Conservation (phyloP, 1,140 invertebrate genomes). For the Aphaenogaster rudis region DNA sequence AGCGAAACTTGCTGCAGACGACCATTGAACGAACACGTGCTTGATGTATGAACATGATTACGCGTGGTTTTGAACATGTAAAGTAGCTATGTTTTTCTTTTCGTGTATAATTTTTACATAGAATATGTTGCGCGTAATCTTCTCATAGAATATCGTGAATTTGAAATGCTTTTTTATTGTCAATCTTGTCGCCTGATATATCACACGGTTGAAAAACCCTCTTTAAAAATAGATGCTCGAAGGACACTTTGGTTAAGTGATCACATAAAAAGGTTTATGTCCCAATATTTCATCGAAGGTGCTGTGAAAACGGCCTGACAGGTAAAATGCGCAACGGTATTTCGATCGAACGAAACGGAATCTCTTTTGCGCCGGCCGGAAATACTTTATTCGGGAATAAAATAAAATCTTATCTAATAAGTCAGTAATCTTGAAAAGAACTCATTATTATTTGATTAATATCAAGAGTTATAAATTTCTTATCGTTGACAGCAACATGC, state of each 20-base stretch:
- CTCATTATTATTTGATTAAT: background rate
- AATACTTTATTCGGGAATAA: slow-evolving; percentile 44
- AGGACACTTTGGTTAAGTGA: slow-evolving; percentile 48
- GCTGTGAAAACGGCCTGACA: slow-evolving; percentile 42
- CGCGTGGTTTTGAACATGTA: background rate
- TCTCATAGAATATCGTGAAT: background rate
- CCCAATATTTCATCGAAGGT: slow-evolving; percentile 55
- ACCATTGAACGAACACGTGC: slow-evolving; percentile 28
- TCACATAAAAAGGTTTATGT: slow-evolving; percentile 51
- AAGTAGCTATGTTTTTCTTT: background rate
- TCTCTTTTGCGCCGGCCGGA: slow-evolving; percentile 7
- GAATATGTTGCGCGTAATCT: background rate
- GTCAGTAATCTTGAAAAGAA: slow-evolving; percentile 13
- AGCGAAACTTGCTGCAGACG: slow-evolving; percentile 18
- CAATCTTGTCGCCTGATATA: slow-evolving; percentile 33
- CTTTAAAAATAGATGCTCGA: slow-evolving; percentile 50
- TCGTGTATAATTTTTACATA: background rate
- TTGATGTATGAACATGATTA: slow-evolving; percentile 16
- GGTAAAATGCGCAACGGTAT: slow-evolving; percentile 37
- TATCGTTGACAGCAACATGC: slow-evolving; percentile 3
- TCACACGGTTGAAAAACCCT: slow-evolving; percentile 11
- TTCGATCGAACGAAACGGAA: slow-evolving; percentile 19
- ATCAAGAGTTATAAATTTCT: background rate
- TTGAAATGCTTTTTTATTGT: slow-evolving; percentile 12
- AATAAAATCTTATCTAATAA: slow-evolving; percentile 15